A percentile compares a stretch with the other conserved stretches of the same genome.
Evolutionary conservation across 1,140 invertebrate genomes (phyloP).

Genomic region (Caenorhabditis tropicalis): DNA sequence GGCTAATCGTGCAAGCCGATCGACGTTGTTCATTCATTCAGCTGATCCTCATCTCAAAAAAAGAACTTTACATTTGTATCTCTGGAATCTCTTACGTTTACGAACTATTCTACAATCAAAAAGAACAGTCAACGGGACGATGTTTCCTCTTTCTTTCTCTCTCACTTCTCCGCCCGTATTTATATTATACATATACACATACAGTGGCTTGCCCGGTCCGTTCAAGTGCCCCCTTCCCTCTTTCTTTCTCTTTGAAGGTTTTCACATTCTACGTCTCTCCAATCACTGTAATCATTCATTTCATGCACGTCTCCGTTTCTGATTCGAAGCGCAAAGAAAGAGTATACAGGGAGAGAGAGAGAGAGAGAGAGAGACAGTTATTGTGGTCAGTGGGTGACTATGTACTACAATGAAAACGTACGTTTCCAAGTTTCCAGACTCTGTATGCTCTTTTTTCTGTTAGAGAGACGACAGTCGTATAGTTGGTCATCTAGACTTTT

Average conservation of each 20-base stretch:
- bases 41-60: slow-evolving; percentile 41
- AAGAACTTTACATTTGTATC: neutral
- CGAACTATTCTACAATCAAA: neutral
- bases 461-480: neutral
- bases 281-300: neutral
- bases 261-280: neutral
- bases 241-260: neutral
- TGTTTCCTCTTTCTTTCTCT: neutral
- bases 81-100: slow-evolving; percentile 1
- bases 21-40: neutral
- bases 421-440: slow-evolving; percentile 32
- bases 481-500: too few species aligned
- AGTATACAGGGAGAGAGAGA: neutral
- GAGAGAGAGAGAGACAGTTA: neutral
- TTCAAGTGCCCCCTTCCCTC: slow-evolving; percentile 19
- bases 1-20: slow-evolving; percentile 38
- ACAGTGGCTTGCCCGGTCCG: slow-evolving; percentile 33
- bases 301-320: slow-evolving; percentile 30
- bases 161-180: neutral
- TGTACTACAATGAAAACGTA: slow-evolving; percentile 33
- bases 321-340: slow-evolving; percentile 17
- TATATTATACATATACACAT: slow-evolving; percentile 43
- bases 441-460: neutral
- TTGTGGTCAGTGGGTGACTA: slow-evolving; percentile 2
- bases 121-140: slow-evolving; percentile 41